Evolutionary conservation across 2,113 vertebrate species (phyloP), one percentile per base, ranked within the genome.

Genomic region (Oplegnathus fasciatus): DNA sequence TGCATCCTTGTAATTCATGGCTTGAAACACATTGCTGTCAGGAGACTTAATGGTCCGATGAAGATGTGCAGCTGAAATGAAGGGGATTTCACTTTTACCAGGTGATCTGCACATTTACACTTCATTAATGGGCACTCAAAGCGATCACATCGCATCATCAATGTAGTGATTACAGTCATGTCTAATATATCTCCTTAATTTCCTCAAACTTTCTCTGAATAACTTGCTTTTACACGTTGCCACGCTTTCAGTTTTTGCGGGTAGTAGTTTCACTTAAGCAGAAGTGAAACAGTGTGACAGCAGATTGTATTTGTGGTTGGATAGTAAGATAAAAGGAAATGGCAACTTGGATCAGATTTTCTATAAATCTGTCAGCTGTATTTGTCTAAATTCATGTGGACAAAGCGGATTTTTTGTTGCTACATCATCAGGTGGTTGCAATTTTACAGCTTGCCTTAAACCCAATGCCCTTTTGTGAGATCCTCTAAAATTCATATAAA

Each of bases 261-360:
- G 55, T 30, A 6, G 44, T 20, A 13, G 9, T 28, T 69, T 44
- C 52, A 6, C 4, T 55, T 1, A 70, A 64, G 30, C 46, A 80
- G 50, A 82, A 82, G 60, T 67, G 60, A 77, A 60, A 60, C 2
- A n/a, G 52, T 3, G 50, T 10, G 40, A 50, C 60, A 22, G 52
- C 10, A 10, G n/a, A 30, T 6, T 52, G 22, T 14, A 64, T 57
- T 22, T 60, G 30, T 52, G 57, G 55, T 40, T 10, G 30, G 8
- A 32, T 5, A 48, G 3, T 30, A 30, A 58, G 24, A 60, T 2
- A 26, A 77, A 26, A 7, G 71, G 54, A 85, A 78, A 71, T 37
- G 8, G 24, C 7, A 78, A 20, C n/a, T 62, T 37, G 4, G 32
- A 68, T 22, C 1, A 34, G 20, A 55, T 46, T 67, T 48, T 58